These are phyloP conservation scores for Thamnophis elegans DNA, from an alignment of 2,797 vertebrate species.

Conservation along the genomic window DNA sequence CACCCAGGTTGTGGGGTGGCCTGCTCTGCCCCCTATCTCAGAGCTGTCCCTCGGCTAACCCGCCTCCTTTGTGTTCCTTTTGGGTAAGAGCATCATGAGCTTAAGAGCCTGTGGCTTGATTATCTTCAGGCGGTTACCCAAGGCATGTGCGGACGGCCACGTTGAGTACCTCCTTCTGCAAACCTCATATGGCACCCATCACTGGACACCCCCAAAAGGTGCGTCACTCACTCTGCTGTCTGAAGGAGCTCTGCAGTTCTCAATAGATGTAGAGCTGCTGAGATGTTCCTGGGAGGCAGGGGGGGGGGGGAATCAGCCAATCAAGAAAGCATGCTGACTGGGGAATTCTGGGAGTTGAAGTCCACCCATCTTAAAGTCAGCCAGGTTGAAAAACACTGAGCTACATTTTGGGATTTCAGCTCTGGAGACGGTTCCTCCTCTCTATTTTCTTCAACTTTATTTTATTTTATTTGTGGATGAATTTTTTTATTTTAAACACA, in stretches of 20 bases:
- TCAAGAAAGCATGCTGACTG: not conserved
- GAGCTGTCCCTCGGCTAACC: not conserved
- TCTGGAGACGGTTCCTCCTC: not conserved
- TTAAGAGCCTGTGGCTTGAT: constrained; percentile 92
- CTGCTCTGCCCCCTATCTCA: too few relatives aligned
- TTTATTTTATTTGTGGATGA: too few relatives aligned
- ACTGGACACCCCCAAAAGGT: constrained; percentile 99
- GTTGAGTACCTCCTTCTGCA: constrained; percentile 92
- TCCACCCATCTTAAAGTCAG: not conserved
- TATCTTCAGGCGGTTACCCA: constrained; percentile 81
- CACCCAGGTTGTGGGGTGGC: not conserved
- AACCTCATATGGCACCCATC: constrained; percentile 89
- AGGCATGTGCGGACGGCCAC: constrained; percentile 51
- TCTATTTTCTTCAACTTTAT: not conserved
- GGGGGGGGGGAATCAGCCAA: not conserved
- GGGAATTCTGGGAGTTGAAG: not conserved
- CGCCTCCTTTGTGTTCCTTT: constrained; percentile 11
- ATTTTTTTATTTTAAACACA: too few relatives aligned
- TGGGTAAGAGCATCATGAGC: constrained; percentile 72
- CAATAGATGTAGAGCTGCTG: too few relatives aligned
- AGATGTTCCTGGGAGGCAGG: not conserved
- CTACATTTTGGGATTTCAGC: not conserved
- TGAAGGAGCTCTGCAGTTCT: accelerated
- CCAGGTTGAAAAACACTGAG: not conserved
- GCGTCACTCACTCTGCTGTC: not conserved